Conservation (phyloP, 1,140 invertebrate species). For the Caenorhabditis brenneri region DNA sequence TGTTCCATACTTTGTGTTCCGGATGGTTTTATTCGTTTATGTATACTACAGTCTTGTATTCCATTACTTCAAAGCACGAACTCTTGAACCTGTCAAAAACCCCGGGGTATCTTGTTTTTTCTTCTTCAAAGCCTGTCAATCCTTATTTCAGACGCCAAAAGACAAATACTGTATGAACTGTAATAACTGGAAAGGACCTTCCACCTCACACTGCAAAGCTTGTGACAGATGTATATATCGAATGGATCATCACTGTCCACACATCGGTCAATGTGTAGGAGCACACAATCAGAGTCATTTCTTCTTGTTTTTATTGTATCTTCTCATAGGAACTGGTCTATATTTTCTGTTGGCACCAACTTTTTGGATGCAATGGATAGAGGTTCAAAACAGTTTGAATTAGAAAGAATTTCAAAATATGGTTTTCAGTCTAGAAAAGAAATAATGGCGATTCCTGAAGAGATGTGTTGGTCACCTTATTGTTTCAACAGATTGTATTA, state of each 20-base stretch:
- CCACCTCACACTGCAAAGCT: constrained; percentile 7
- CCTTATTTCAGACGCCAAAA: neutral
- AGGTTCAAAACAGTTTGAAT: neutral
- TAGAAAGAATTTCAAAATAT: neutral
- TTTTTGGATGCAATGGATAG: constrained; percentile 3
- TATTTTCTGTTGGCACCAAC: neutral
- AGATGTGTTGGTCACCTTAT: neutral
- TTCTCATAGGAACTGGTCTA: neutral
- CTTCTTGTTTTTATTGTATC: constrained; percentile 1
- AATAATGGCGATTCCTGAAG: neutral
- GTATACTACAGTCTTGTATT: neutral
- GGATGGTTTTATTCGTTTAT: neutral
- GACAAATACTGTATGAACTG: neutral
- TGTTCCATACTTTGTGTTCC: neutral
- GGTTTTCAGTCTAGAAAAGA: neutral
- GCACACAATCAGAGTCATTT: constrained; percentile 36
- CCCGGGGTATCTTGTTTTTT: neutral
- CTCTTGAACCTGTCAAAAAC: neutral
- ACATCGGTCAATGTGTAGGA: constrained; percentile 29
- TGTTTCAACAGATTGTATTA: neutral
- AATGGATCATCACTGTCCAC: constrained; percentile 23
- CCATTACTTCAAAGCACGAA: constrained; percentile 10
- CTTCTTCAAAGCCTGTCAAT: neutral
- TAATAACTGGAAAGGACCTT: constrained; percentile 9
- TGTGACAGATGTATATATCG: constrained; percentile 13